Evolutionary conservation across 2,888 invertebrate genomes (phyloP).

Genomic region (Keiferia lycopersicella): DNA sequence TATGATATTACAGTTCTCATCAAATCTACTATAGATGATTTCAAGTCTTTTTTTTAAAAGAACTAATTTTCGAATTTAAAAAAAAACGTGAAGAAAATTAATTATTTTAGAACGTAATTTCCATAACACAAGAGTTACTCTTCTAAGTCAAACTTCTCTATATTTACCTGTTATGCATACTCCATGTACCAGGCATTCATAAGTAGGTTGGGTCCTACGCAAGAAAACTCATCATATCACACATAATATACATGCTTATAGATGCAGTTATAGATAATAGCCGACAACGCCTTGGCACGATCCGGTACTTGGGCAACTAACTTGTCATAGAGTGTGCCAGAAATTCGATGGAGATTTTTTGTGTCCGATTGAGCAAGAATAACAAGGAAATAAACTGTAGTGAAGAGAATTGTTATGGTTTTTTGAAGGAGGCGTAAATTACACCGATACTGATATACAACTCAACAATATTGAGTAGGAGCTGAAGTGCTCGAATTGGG

Average conservation of each 20-base stretch:
- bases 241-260: conserved; percentile 21
- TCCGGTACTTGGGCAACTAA: conserved; percentile 18
- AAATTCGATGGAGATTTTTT: conserved; percentile 16
- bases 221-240: conserved; percentile 17
- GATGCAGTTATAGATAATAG: conserved; percentile 25
- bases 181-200: conserved; percentile 1
- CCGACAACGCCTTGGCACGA: conserved; percentile 25
- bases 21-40: too few species aligned
- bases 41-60: too few species aligned
- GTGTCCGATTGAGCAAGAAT: conserved; percentile 27
- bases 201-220: neutral
- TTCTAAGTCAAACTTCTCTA: conserved; percentile 4
- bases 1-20: too few species aligned
- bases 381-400: neutral
- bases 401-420: neutral
- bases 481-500: too few species aligned
- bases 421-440: neutral
- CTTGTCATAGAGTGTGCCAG: conserved; percentile 26
- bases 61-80: too few species aligned
- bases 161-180: neutral
- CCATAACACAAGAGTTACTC: neutral
- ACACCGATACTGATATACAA: neutral
- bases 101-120: conserved; percentile 1
- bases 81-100: too few species aligned
- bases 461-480: too few species aligned